Evolutionary conservation across 2,113 vertebrate species (phyloP).

Genomic region (Chaetodon trifascialis): DNA sequence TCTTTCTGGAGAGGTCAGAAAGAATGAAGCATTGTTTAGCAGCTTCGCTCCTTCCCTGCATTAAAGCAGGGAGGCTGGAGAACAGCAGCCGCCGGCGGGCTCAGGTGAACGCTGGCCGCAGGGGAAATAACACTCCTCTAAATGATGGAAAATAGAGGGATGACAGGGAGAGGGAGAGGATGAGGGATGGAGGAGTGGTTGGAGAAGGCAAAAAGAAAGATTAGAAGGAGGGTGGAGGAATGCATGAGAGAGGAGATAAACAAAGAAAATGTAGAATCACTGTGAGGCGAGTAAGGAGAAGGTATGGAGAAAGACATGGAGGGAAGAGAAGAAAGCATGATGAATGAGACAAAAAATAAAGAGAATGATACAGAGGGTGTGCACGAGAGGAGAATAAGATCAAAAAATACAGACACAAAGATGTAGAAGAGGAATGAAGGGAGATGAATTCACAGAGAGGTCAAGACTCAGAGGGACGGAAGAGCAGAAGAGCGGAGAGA

Average conservation of each 20-base stretch:
- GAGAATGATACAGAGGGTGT: conserved; percentile 1
- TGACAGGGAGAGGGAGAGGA: conserved; percentile 24
- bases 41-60: conserved; percentile 14
- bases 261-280: not conserved
- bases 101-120: conserved; percentile 38
- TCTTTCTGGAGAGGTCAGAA: conserved; percentile 15
- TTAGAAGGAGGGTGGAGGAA: conserved; percentile 3
- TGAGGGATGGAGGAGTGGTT: not conserved
- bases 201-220: conserved; percentile 1
- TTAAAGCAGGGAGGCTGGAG: conserved; percentile 18
- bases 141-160: conserved; percentile 41
- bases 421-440: not conserved
- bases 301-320: not conserved
- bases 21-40: conserved; percentile 21
- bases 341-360: not conserved
- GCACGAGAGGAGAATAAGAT: conserved; percentile 5
- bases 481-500: not conserved
- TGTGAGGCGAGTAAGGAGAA: not conserved
- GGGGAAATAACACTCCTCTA: conserved; percentile 61
- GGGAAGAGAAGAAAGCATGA: not conserved
- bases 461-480: not conserved
- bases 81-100: conserved; percentile 21
- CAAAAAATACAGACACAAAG: not conserved
- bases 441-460: conserved; percentile 1
- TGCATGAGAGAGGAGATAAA: not conserved